Base-by-base conservation (phyloP, 2,113 vertebrate species). In the Paramormyrops kingsleyae region DNA sequence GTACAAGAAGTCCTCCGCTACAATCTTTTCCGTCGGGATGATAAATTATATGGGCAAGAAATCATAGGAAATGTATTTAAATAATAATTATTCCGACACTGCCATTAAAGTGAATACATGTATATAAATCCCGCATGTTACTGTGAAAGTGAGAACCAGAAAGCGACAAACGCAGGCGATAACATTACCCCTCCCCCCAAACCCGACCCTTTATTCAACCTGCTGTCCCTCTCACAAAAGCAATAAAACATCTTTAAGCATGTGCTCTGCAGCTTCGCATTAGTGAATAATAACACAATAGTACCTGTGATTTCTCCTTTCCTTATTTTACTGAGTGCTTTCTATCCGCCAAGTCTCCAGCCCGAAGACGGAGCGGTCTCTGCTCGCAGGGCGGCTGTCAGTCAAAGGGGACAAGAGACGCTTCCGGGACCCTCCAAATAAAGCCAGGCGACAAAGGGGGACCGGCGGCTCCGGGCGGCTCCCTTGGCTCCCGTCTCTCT, bases 391-490 rank as follows among this genome's bases (percentile, higher is more conserved):
- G 93, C 92, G 84, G 83, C 88, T 93, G 96, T 95, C 96, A 92
- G 95, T 96, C 96, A 94, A 94, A 92, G 8, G 49, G 91, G 90
- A 90, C 93, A 93, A 92, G 95, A 93, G 94, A 90, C 93, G 96
- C 96, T 98, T 97, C 97, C 97, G 97, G 97, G 91, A 97, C 96
- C 95, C 95, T 96, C 98, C 97, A 95, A 97, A 98, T 98, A 97
- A 96, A 97, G 98, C 91, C 93, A 94, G 90, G 91, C 95, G 95
- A 93, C 94, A 92, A 93, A 89, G 13, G 85, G 35, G 89, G 13
- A 89, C 66, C 62, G 83, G 21, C 80, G 84, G 56, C 42, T 88
- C 66, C n/a, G 49, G 89, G 91, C 90, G 77, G 42, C 92, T 92
- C 92, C 92, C 93, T 93, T 88, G 91, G 70, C 85, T 88, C 44